phyloP scores from a whole-genome alignment of 92 coral and sea anemone genomes.

The Paramuricea clavata region DNA sequence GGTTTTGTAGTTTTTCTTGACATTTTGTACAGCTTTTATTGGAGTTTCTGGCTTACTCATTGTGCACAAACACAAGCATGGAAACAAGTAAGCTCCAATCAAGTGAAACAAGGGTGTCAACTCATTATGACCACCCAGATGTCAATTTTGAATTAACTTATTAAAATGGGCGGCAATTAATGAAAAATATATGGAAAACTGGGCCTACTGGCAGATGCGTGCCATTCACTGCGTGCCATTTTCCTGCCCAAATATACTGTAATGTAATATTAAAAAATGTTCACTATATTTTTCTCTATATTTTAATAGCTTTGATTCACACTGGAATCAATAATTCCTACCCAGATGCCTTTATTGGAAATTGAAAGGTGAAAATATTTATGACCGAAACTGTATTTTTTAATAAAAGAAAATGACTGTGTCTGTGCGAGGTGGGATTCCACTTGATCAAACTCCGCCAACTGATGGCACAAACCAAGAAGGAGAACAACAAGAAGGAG shows the following conservation, averaged over 20 bases:
- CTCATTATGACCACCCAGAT: no score
- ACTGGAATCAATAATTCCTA: not conserved
- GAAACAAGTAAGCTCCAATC: no score
- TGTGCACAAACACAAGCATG: no score
- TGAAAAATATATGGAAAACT: no score
- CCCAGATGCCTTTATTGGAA: not conserved
- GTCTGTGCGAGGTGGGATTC: slow-evolving; percentile 93
- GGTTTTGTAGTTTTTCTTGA: no score
- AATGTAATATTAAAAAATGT: not conserved
- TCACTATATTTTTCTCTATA: not conserved
- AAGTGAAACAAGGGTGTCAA: no score
- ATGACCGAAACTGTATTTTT: not conserved
- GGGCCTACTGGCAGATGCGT: no score
- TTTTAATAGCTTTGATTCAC: not conserved
- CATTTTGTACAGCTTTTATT: no score
- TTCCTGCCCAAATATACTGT: not conserved
- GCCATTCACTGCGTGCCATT: no score
- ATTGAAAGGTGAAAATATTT: slow-evolving; percentile 6
- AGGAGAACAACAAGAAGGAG: slow-evolving; percentile 44
- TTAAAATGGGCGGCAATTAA: no score
- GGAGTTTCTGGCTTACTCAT: no score
- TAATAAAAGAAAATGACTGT: slow-evolving; percentile 77
- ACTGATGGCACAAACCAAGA: slow-evolving; percentile 69
- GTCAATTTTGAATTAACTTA: no score
- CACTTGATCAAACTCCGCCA: slow-evolving; percentile 80